Conservation (phyloP, 2,888 invertebrate genomes). For the Phasia obesa region DNA sequence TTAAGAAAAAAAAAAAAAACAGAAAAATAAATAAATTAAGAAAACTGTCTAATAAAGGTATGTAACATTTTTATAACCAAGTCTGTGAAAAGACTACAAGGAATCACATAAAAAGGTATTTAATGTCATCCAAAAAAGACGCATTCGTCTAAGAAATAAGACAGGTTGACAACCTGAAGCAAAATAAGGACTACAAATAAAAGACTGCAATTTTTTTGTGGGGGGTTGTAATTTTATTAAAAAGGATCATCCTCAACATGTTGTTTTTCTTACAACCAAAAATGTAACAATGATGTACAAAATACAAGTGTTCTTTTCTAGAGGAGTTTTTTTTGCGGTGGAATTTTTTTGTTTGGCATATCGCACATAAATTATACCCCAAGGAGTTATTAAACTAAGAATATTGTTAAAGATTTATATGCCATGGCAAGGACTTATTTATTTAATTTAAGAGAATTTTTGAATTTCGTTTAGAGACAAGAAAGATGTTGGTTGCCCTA, state of each 20-base stretch:
- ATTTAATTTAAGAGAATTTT: too few species aligned
- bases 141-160: conserved; percentile 36
- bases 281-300: background rate
- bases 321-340: background rate
- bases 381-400: conserved; percentile 55
- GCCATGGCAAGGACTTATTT: too few species aligned
- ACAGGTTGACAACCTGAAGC: conserved; percentile 21
- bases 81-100: conserved; percentile 10
- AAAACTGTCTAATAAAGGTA: conserved; percentile 50
- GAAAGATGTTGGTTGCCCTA: too few species aligned
- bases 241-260: too few species aligned
- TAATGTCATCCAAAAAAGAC: conserved; percentile 40
- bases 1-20: conserved; percentile 24
- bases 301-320: background rate
- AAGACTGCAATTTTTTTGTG: conserved; percentile 11
- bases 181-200: background rate
- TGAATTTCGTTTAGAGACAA: too few species aligned
- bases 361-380: conserved; percentile 56
- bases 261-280: background rate
- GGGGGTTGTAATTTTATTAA: conserved; percentile 56
- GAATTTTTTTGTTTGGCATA: background rate
- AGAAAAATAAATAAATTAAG: conserved; percentile 46
- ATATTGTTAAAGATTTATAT: conserved; percentile 6
- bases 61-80: conserved; percentile 13
- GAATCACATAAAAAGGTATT: conserved; percentile 32